Evolutionary conservation across 2,113 vertebrate species (phyloP).

Genomic region (Rhizomys pruinosus): DNA sequence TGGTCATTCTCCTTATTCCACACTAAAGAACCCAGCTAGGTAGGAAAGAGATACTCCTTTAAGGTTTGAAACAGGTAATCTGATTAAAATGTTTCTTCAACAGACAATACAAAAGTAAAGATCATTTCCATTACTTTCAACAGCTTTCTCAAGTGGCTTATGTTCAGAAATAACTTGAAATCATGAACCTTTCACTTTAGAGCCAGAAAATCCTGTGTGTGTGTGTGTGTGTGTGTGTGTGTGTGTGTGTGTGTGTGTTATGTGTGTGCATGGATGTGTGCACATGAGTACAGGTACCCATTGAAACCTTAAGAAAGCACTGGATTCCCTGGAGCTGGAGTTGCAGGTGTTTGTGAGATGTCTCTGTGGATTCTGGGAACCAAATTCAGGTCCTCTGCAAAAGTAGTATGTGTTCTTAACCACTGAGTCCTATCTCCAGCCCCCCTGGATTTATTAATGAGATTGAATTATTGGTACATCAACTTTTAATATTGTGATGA

Average conservation of each 20-base stretch:
- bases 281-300: neutral
- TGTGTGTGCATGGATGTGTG: neutral
- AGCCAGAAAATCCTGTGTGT: neutral
- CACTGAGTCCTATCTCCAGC: too few relatives aligned
- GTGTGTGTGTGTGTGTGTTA: neutral
- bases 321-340: too few relatives aligned
- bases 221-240: neutral
- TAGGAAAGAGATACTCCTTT: neutral
- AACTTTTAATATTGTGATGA: slow-evolving; percentile 27
- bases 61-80: neutral
- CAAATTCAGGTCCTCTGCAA: too few relatives aligned
- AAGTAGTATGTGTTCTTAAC: too few relatives aligned
- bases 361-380: neutral
- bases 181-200: neutral
- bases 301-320: too few relatives aligned
- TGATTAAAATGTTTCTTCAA: neutral
- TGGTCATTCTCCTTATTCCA: neutral
- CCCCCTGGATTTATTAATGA: neutral
- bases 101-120: neutral
- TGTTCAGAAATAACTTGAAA: slow-evolving; percentile 7
- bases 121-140: neutral
- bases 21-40: neutral
- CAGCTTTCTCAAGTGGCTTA: neutral
- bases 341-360: neutral
- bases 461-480: slow-evolving; percentile 1